Conservation (phyloP, 2,113 vertebrate genomes). For the Corydoras sp. region DNA sequence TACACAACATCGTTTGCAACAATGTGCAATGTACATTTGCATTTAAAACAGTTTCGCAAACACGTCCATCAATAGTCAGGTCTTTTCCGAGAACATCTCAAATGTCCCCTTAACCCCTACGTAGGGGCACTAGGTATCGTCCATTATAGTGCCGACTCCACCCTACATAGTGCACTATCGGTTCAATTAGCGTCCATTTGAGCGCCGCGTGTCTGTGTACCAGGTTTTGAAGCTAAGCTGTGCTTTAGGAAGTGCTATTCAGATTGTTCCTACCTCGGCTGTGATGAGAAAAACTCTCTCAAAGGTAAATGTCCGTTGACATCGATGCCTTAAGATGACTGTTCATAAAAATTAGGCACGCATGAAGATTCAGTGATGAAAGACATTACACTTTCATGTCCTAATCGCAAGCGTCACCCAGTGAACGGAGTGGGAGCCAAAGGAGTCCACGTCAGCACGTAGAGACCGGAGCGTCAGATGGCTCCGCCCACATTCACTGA, state of each 20-base stretch:
- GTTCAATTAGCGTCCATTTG: neutral
- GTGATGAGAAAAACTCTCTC: neutral
- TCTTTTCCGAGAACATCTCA: neutral
- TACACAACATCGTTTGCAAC: no score
- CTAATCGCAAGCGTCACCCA: constrained; percentile 31
- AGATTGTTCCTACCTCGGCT: constrained; percentile 30
- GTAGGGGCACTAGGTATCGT: neutral
- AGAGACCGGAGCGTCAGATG: neutral
- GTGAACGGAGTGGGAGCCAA: neutral
- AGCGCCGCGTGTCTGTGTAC: neutral
- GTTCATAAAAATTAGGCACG: no score
- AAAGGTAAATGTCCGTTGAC: neutral
- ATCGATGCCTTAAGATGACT: neutral
- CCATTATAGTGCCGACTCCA: neutral
- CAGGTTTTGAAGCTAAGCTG: neutral
- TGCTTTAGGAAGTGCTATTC: constrained; percentile 16
- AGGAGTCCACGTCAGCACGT: constrained; percentile 5
- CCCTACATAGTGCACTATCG: neutral
- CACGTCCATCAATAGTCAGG: no score
- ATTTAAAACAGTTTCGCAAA: no score
- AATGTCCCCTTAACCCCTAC: neutral
- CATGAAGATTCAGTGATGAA: constrained; percentile 7
- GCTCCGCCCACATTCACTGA: neutral
- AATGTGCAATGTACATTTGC: no score
- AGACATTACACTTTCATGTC: constrained; percentile 16